phyloP scores from a whole-genome alignment of 2,888 invertebrate species.

The Toxonevra muliebris region DNA sequence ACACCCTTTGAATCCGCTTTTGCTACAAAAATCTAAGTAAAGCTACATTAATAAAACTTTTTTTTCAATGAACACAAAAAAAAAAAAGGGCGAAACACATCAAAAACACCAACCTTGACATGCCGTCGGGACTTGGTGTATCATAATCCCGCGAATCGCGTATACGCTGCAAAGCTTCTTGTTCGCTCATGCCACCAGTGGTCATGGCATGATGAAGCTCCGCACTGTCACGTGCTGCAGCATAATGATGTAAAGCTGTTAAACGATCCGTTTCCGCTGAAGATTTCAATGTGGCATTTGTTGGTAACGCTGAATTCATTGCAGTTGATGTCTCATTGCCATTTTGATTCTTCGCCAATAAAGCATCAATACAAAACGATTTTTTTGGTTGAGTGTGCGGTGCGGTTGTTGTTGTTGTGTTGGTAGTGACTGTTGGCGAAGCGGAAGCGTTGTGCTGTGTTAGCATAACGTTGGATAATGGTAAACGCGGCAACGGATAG shows the following conservation, averaged over 20 bases:
- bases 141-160: constrained; percentile 62
- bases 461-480: constrained; percentile 49
- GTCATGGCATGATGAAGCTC: constrained; percentile 51
- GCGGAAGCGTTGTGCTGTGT: constrained; percentile 30
- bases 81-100: neutral
- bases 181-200: constrained; percentile 56
- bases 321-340: constrained; percentile 48
- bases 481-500: constrained; percentile 55
- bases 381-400: constrained; percentile 68
- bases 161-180: constrained; percentile 62
- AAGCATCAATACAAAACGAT: constrained; percentile 91
- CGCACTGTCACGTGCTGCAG: constrained; percentile 48
- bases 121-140: constrained; percentile 65
- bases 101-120: constrained; percentile 59
- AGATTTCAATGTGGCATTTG: constrained; percentile 31
- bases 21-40: too few relatives aligned
- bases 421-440: constrained; percentile 24
- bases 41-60: too few relatives aligned
- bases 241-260: constrained; percentile 49
- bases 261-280: constrained; percentile 53
- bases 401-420: neutral
- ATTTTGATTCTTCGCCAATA: constrained; percentile 73
- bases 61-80: neutral
- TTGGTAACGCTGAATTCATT: constrained; percentile 18
- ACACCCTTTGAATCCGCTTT: too few relatives aligned